Evolutionary conservation across 2,113 vertebrate species (phyloP).

Genomic region (Lepidothrix coronata): DNA sequence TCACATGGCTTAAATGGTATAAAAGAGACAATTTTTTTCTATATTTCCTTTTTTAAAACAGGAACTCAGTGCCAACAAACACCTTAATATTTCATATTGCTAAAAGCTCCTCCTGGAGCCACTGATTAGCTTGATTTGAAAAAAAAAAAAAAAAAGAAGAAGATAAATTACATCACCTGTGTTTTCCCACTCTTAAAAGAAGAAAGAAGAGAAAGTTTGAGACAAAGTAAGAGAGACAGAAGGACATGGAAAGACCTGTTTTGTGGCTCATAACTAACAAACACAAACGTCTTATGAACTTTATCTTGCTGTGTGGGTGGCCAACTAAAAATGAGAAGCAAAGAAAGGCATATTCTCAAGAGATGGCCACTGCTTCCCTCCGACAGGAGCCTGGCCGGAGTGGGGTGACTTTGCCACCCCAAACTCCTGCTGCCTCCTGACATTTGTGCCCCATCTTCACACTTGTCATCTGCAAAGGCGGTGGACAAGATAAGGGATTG

Average conservation of each 20-base stretch:
- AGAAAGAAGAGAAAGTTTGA: conserved; percentile 54
- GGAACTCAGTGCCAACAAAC: background rate
- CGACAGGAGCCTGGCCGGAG: conserved; percentile 50
- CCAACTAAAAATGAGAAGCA: conserved; percentile 78
- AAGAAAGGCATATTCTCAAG: conserved; percentile 72
- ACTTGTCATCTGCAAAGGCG: conserved; percentile 74
- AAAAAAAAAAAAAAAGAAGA: background rate
- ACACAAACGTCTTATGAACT: conserved; percentile 81
- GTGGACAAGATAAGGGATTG: conserved; percentile 78
- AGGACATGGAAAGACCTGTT: conserved; percentile 74
- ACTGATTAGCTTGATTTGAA: conserved; percentile 12
- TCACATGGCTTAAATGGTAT: background rate
- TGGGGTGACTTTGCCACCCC: conserved; percentile 63
- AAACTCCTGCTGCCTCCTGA: conserved; percentile 57
- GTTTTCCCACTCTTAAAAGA: conserved; percentile 55
- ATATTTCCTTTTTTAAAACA: background rate
- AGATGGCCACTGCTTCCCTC: conserved; percentile 59
- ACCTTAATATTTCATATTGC: background rate
- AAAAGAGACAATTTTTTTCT: background rate
- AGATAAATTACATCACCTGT: background rate
- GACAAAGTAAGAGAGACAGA: conserved; percentile 65
- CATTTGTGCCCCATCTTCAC: background rate
- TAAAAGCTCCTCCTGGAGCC: background rate
- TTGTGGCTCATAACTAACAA: conserved; percentile 80
- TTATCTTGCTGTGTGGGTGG: conserved; percentile 76